Evolutionary conservation across 2,113 vertebrate species (phyloP).

Genomic region (Prinia subflava): DNA sequence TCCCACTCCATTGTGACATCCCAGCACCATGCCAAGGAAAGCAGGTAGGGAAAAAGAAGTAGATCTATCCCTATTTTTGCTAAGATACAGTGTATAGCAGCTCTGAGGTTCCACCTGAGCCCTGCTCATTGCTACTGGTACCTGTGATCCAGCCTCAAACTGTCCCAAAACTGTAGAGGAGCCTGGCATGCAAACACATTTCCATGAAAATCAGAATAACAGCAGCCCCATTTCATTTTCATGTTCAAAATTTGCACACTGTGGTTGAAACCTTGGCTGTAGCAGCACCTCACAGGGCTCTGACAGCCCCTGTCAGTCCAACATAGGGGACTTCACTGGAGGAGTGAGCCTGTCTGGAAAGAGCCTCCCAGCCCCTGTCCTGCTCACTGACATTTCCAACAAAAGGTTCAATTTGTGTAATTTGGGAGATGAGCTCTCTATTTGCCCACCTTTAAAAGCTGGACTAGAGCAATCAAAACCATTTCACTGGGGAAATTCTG

Average conservation of each 20-base stretch:
- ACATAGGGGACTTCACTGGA: background rate
- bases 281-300: background rate
- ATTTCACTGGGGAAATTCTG: background rate
- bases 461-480: background rate
- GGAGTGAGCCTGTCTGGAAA: background rate
- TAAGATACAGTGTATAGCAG: background rate
- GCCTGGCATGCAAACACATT: background rate
- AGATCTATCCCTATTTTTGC: background rate
- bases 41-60: background rate
- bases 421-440: background rate
- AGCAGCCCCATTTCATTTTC: background rate
- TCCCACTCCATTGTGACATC: background rate
- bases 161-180: background rate
- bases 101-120: background rate
- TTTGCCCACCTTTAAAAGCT: constrained; percentile 10
- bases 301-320: background rate
- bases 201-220: background rate
- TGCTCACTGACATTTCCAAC: background rate
- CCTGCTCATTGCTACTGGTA: background rate
- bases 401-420: background rate
- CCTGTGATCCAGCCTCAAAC: background rate
- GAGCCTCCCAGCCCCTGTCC: background rate
- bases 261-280: background rate
- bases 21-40: fast-evolving
- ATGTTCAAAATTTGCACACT: background rate